Conservation (phyloP, 2,888 invertebrate species). For the Pyralis farinalis region DNA sequence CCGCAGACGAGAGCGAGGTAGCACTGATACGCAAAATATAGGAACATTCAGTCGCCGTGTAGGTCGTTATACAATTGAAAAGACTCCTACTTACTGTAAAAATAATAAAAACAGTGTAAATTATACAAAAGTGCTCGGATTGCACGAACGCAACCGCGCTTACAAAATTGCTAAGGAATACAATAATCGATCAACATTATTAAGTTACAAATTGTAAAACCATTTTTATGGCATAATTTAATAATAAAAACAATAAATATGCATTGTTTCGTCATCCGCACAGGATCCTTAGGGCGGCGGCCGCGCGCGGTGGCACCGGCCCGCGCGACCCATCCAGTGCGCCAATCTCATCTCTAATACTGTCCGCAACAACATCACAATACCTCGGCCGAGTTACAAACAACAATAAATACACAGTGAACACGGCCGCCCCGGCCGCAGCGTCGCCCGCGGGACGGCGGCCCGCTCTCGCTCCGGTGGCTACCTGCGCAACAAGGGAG, state of each 20-base stretch:
- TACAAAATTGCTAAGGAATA: slow-evolving; percentile 33
- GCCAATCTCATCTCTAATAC: slow-evolving; percentile 8
- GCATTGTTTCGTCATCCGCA: slow-evolving; percentile 38
- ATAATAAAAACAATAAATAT: slow-evolving; percentile 60
- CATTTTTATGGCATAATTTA: slow-evolving; percentile 70
- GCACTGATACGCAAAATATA: slow-evolving; percentile 42
- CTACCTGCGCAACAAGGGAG: too few relatives aligned
- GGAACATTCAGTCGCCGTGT: slow-evolving; percentile 58
- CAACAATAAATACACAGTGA: slow-evolving; percentile 6
- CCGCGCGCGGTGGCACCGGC: too few relatives aligned
- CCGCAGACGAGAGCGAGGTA: slow-evolving; percentile 36
- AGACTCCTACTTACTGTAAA: slow-evolving; percentile 48
- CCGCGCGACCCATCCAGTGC: too few relatives aligned
- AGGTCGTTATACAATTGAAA: slow-evolving; percentile 45
- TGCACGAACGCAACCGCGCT: slow-evolving; percentile 38
- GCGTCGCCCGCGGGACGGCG: slow-evolving; percentile 15
- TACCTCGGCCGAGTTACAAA: slow-evolving; percentile 1
- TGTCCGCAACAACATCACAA: slow-evolving; percentile 13
- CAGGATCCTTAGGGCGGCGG: slow-evolving; percentile 9
- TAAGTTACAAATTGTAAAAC: slow-evolving; percentile 64
- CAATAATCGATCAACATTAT: slow-evolving; percentile 50
- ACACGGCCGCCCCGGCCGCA: neutral
- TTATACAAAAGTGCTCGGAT: slow-evolving; percentile 38
- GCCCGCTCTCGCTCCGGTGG: slow-evolving; percentile 37
- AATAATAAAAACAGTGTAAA: slow-evolving; percentile 42